Percentiles rank a stretch among this genome's conserved stretches.
Evolutionary conservation across 2,113 vertebrate species (phyloP).

Genomic region (Cyanoliseus patagonus): DNA sequence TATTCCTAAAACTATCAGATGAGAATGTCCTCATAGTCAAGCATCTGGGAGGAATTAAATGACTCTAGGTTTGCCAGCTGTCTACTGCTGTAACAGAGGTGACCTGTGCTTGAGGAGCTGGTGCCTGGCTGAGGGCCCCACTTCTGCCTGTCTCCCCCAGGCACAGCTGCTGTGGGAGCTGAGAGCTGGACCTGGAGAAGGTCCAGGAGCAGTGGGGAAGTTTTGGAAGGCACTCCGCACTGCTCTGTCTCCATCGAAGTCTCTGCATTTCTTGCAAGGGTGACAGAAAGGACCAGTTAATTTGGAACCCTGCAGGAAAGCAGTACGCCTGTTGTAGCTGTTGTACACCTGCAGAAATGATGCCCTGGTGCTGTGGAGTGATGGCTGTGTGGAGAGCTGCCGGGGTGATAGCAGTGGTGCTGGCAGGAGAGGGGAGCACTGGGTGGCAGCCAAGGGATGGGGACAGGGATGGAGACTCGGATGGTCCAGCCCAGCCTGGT

Average conservation of each 20-base stretch:
- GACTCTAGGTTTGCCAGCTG: neutral
- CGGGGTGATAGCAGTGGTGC: neutral
- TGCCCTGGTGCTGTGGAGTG: neutral
- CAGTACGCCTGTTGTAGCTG: fast-evolving
- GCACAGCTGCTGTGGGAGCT: neutral
- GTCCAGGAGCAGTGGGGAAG: neutral
- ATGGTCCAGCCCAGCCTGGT: neutral
- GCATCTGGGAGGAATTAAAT: neutral
- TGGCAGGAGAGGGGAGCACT: neutral
- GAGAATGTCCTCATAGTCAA: neutral
- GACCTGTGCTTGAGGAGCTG: neutral
- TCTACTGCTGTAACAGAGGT: neutral
- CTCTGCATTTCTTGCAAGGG: neutral
- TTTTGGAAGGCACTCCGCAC: neutral
- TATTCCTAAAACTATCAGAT: neutral
- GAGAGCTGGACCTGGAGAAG: neutral
- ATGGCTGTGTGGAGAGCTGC: neutral
- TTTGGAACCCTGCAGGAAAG: neutral
- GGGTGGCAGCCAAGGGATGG: neutral
- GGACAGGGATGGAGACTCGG: neutral
- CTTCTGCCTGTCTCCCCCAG: neutral
- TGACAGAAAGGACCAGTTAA: neutral
- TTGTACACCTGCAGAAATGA: neutral
- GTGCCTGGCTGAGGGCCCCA: neutral
- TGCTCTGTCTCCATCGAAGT: neutral